Base-by-base conservation (phyloP, 2,888 invertebrate genomes). In the Chymomyza caudatula region DNA sequence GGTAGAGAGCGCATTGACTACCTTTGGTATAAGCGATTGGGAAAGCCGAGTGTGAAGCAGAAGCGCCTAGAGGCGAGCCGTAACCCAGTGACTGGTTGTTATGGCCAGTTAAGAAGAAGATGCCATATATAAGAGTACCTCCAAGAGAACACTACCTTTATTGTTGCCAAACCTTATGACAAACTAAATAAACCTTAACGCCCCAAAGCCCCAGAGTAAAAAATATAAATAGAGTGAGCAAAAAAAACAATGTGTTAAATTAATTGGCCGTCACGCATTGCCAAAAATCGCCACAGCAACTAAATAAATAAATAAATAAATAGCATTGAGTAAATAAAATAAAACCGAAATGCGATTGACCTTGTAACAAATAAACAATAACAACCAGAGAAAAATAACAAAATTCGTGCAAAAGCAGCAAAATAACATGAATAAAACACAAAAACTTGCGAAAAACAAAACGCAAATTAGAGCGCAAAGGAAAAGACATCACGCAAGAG, bases 251-350 rank as follows among this genome's bases (percentile, higher is more conserved):
- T 69, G 74, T 68, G 60, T 72, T 77, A 67, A 69, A 72, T 77
- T 72, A 77, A 63, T 75, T 77, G 76, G 72, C 75, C 61, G 74
- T 67, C 66, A 68, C 59, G 74, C 63, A 69, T 59, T 52, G 60
- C 25, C 56, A 52, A 59, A 54, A 17, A 59, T 37, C 22, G 67
- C 69, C 74, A 67, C 63, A 66, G 55, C 60, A 49, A 60, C 71
- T 60, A 68, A 59, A 59, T 61, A 67, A 74, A 77, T 66, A 20
- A 53, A 25, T 13, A 69, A 63, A 60, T 15, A 19, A 49, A 42
- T 64, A 11, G 56, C 4, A 37, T 44, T 17, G 22, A 44, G 25
- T 23, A 44, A 55, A 13, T 57, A 52, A 71, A 60, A 47, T 15
- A 60, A 67, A 62, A 56, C 59, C 51, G 62, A 49, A 19, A 52